A percentile compares a stretch with the other conserved stretches of the same genome.
Evolutionary conservation across 2,113 vertebrate genomes (phyloP).

Genomic region (Cairina moschata): DNA sequence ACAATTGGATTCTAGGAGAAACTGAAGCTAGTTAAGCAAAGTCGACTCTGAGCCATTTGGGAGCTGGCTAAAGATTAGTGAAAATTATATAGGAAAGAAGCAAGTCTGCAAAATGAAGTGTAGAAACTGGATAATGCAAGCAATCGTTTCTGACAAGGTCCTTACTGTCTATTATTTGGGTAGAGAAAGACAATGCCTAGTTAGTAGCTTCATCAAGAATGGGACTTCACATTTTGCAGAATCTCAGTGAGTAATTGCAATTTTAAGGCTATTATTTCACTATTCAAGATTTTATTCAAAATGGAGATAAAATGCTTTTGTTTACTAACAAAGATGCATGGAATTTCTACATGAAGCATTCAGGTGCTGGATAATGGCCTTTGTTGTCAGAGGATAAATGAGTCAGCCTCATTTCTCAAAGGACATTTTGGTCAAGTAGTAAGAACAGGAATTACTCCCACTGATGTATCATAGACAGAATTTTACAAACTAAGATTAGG

Average conservation of each 20-base stretch:
- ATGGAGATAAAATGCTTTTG: neutral
- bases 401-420: neutral
- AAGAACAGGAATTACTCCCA: neutral
- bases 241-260: neutral
- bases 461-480: neutral
- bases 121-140: neutral
- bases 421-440: neutral
- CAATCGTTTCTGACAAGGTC: neutral
- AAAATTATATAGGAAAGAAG: conserved; percentile 13
- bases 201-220: neutral
- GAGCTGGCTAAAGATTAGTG: neutral
- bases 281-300: neutral
- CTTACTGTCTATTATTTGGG: neutral
- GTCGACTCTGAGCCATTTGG: neutral
- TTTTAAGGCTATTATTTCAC: neutral
- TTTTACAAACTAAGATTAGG: neutral
- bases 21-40: neutral
- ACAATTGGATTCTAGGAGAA: neutral
- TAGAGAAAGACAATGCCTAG: neutral
- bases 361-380: neutral
- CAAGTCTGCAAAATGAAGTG: conserved; percentile 32
- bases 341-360: neutral
- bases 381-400: neutral
- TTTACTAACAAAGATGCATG: neutral
- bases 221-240: neutral